Base-by-base conservation (phyloP, 2,797 vertebrate genomes). In the Octomys mimax region DNA sequence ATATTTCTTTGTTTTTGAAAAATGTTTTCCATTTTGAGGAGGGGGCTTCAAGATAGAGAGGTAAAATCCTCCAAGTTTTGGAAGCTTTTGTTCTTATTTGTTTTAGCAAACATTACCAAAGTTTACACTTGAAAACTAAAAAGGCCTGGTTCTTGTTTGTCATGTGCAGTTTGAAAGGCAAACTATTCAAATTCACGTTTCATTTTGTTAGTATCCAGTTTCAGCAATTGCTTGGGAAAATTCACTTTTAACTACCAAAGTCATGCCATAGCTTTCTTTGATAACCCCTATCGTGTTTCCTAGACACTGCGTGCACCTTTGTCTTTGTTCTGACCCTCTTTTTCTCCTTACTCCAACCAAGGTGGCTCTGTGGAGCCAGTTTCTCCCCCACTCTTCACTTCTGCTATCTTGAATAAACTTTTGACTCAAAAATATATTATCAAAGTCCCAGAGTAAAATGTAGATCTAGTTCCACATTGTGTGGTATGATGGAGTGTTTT, bases 131-230 rank as follows among this genome's bases (percentile, higher is more conserved):
- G 73, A 46, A 14, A 73, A 54, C 89, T 82, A 88, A 81, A 82
- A 88, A 70, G 36, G 42, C 39, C 2, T 92, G 57, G 49, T 8
- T 70, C 7, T 85, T 64, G 52, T 75, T 59, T 86, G 91, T 91
- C 61, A 84, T 85, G 46, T 87, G n/a, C 6, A 73, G 61, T 91
- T 80, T 46, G 42, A 95, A 11, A 68, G 52, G n/a, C 79, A 62
- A 88, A 4, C 18, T 92, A 49, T 73, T 54, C 13, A 79, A 68
- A 90, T 78, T 68, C 57, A 89, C 9, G 42, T 86, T 89, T 95
- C 87, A 31, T 84, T 94, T 96, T 54, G 26, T 92, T 85, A 66
- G 42, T 82, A 81, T 93, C 46, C n/a, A 86, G 33, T 89, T 93
- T 91, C 6, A 86, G 77, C 7, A 88, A 36, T 42, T 94, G 28